These are phyloP conservation scores for Hycleus phaleratus DNA, from an alignment of 1,140 invertebrate species.

Conservation along the genomic window DNA sequence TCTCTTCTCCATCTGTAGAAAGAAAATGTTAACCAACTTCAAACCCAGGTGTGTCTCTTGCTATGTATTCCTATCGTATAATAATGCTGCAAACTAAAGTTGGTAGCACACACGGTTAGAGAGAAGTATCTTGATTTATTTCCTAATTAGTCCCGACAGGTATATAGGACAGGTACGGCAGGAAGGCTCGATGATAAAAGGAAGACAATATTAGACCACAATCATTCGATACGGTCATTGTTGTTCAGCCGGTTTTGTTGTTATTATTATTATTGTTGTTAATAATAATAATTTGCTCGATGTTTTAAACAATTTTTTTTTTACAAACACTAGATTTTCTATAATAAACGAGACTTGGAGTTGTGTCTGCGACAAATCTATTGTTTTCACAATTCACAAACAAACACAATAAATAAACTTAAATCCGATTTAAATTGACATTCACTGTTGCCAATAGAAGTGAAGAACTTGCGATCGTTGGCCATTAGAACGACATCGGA, in stretches of 20 bases:
- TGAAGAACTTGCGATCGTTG: constrained; percentile 1
- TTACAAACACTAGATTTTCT: background rate
- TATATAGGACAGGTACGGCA: constrained; percentile 31
- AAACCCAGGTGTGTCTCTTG: constrained; percentile 21
- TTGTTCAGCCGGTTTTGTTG: too few species aligned
- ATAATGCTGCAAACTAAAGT: constrained; percentile 15
- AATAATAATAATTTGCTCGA: too few species aligned
- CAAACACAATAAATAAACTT: constrained; percentile 33
- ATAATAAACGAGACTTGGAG: constrained; percentile 15
- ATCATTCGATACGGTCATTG: too few species aligned
- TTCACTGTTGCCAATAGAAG: background rate
- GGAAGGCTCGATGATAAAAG: constrained; percentile 23
- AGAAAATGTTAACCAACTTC: background rate
- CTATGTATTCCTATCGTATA: too few species aligned
- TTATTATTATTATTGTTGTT: too few species aligned
- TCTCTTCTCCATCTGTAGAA: background rate
- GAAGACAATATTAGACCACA: constrained; percentile 11
- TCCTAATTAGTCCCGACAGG: constrained; percentile 34
- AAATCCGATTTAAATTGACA: constrained; percentile 36
- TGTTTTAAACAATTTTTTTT: background rate
- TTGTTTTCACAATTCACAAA: constrained; percentile 33
- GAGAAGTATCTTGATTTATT: constrained; percentile 29
- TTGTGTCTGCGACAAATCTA: constrained; percentile 35
- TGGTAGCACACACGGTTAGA: constrained; percentile 14
- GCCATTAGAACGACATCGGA: too few species aligned